Evolutionary conservation across 2,113 vertebrate species (phyloP), one percentile per base, ranked within the genome.

Genomic region (Sinocyclocheilus anshuiensis): DNA sequence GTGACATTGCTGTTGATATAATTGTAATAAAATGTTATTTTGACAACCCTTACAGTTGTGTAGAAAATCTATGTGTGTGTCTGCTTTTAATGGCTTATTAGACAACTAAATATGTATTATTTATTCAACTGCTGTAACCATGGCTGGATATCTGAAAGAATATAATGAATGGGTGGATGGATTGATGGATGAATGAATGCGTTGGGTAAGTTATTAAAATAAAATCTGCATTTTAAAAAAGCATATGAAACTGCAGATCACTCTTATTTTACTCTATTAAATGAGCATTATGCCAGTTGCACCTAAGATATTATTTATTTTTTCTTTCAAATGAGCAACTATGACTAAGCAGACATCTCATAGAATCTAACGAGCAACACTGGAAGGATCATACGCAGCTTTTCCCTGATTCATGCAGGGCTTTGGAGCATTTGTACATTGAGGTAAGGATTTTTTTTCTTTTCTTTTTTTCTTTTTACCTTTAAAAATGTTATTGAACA

Each of bases 271-370:
- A 8, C 48, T 36, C 12, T 55, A 45, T 75, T 33, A 29, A 26
- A 16, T 16, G 15, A 1, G 26, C 0, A 67, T 67, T 65, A 16
- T 16, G 15, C 13, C 0, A 24, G 0, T 24, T 76, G n/a, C 5
- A 24, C n/a, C n/a, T 48, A 48, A 53, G 24, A 9, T 9, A 53
- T 24, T 15, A 50, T 4, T 13, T 15, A 15, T 45, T 24, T 24
- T 75, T 75, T 48, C 3, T 33, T 24, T 24, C 12, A 18, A 39
- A 42, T 42, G 18, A 72, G 18, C 33, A 5, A 55, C 7, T 45
- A 74, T 72, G 69, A 72, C 36, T 33, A 33, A 77, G 75, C 48
- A 55, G 24, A 29, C n/a, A 55, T 77, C 16, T 77, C 75, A 76
- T 48, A 50, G 45, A 76, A 76, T 26, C n/a, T 7, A 59, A 59